Evolutionary conservation across 2,888 invertebrate genomes (phyloP).

Genomic region (Agrotis clavis): DNA sequence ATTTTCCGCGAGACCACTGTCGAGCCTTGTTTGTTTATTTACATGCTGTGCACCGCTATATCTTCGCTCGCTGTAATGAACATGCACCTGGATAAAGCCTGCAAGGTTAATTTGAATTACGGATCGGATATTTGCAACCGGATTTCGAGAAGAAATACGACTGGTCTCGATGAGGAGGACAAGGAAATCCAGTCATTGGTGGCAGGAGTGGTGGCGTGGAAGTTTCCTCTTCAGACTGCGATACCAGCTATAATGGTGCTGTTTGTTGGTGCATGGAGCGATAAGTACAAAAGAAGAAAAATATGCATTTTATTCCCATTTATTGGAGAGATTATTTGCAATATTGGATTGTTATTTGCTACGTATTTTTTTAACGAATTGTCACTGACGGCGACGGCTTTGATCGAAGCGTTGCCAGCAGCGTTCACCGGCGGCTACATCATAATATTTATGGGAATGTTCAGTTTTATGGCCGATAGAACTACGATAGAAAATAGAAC

Average conservation of each 20-base stretch:
- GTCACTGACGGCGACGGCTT: constrained; percentile 87
- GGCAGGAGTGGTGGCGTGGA: constrained; percentile 90
- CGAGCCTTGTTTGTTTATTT: constrained; percentile 93
- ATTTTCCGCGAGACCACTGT: constrained; percentile 90
- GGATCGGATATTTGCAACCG: constrained; percentile 90
- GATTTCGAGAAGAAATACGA: constrained; percentile 83
- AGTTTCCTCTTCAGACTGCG: constrained; percentile 91
- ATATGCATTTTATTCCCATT: constrained; percentile 91
- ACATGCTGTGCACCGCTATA: constrained; percentile 92
- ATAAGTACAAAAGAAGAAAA: constrained; percentile 91
- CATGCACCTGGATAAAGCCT: constrained; percentile 92
- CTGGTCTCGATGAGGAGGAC: constrained; percentile 83
- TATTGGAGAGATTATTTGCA: constrained; percentile 89
- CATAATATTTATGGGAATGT: constrained; percentile 91
- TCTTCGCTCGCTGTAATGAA: constrained; percentile 92
- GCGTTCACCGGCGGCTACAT: constrained; percentile 92
- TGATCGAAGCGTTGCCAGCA: constrained; percentile 91
- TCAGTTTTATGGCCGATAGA: constrained; percentile 92
- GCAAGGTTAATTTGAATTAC: constrained; percentile 89
- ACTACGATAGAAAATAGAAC: constrained; percentile 92
- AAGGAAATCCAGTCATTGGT: constrained; percentile 88
- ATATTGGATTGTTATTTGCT: constrained; percentile 89
- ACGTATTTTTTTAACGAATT: constrained; percentile 91
- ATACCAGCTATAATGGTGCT: constrained; percentile 91
- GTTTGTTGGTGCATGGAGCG: constrained; percentile 92